Evolutionary conservation across 1,140 invertebrate species (phyloP).

Genomic region (Pseudomyrmex dendroicus): DNA sequence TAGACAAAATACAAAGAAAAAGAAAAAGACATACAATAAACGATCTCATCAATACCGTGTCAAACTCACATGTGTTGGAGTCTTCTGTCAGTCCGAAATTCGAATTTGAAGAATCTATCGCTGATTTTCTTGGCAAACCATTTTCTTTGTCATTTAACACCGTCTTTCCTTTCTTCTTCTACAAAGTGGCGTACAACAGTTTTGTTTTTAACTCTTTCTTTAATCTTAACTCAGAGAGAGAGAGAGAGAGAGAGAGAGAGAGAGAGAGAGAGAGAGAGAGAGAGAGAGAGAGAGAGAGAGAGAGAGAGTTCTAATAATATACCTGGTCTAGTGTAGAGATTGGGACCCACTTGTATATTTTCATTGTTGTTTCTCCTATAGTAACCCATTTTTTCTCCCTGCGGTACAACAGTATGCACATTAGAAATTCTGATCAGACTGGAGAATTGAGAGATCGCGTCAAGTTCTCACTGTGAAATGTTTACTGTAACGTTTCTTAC

Average conservation of each 20-base stretch:
- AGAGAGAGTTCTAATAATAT: conserved; percentile 28
- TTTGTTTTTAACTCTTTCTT: too few relatives aligned
- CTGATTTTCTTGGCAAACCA: conserved; percentile 88
- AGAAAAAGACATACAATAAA: neutral
- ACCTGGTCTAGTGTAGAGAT: conserved; percentile 91
- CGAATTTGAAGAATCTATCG: conserved; percentile 91
- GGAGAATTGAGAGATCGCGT: too few relatives aligned
- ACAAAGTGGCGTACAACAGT: conserved; percentile 59
- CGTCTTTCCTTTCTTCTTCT: conserved; percentile 88
- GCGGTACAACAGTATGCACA: conserved; percentile 68
- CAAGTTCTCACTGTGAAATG: too few relatives aligned
- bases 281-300: too few relatives aligned
- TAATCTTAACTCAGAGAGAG: too few relatives aligned
- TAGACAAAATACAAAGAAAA: neutral
- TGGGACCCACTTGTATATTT: conserved; percentile 99
- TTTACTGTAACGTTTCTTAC: too few relatives aligned
- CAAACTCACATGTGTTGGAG: conserved; percentile 93
- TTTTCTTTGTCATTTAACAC: conserved; percentile 91
- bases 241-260: too few relatives aligned
- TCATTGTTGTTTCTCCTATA: conserved; percentile 98
- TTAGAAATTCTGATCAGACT: neutral
- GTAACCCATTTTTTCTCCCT: conserved; percentile 99
- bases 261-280: too few relatives aligned
- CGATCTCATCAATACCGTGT: conserved; percentile 17
- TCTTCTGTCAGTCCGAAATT: conserved; percentile 94